phyloP scores from a whole-genome alignment of 2,888 invertebrate species.

The Terebella lapidaria region DNA sequence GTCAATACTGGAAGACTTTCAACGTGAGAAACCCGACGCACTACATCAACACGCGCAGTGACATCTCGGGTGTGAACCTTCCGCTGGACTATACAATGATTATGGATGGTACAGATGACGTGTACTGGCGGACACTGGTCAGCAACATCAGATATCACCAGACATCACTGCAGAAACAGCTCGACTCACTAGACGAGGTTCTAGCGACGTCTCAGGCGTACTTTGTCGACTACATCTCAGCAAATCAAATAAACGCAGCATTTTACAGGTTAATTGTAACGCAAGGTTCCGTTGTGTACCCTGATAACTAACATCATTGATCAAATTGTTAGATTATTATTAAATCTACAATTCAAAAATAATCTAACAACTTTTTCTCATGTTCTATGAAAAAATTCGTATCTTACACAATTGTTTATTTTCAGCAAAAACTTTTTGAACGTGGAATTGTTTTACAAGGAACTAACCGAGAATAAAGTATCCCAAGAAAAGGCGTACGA shows the following conservation, averaged over 20 bases:
- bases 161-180: neutral
- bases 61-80: neutral
- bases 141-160: neutral
- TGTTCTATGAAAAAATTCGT: too few species aligned
- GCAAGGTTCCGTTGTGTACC: too few species aligned
- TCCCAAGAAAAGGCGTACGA: conserved; percentile 16
- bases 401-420: too few species aligned
- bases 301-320: too few species aligned
- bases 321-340: too few species aligned
- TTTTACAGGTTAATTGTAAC: neutral
- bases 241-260: neutral
- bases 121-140: neutral
- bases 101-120: neutral
- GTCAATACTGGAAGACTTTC: neutral
- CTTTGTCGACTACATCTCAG: neutral
- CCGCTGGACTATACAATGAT: neutral
- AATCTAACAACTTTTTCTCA: too few species aligned
- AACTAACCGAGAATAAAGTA: conserved; percentile 20
- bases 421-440: conserved; percentile 16
- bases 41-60: neutral
- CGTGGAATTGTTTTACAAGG: conserved; percentile 21
- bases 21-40: neutral
- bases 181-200: neutral
- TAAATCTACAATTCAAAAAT: too few species aligned
- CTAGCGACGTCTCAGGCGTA: neutral